Evolutionary conservation across 2,888 invertebrate species (phyloP).

Genomic region (Amphipoea oculea): DNA sequence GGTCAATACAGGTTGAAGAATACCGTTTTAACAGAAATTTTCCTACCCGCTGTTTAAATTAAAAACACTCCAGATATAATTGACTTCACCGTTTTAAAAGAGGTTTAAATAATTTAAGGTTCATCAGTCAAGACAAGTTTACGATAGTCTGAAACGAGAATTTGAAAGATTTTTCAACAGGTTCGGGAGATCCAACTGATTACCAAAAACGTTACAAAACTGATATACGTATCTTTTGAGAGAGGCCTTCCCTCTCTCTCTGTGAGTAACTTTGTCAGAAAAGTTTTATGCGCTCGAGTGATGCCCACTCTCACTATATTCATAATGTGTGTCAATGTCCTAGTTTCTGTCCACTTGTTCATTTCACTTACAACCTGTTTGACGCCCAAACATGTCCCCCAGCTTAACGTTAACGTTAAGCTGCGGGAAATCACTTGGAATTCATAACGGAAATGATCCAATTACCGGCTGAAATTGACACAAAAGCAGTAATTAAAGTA

Average conservation of each 20-base stretch:
- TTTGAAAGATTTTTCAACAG: neutral
- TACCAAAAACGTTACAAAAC: neutral
- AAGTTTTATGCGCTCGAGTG: constrained; percentile 43
- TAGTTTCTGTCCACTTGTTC: constrained; percentile 78
- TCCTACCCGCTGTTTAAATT: constrained; percentile 21
- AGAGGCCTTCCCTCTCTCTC: no score
- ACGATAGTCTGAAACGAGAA: neutral
- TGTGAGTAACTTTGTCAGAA: constrained; percentile 20
- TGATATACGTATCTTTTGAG: neutral
- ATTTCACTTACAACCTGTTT: constrained; percentile 83
- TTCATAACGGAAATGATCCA: no score
- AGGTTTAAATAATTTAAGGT: constrained; percentile 8
- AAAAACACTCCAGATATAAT: constrained; percentile 23
- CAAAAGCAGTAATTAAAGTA: no score
- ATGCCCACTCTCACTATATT: constrained; percentile 64
- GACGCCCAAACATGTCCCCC: constrained; percentile 73
- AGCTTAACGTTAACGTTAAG: constrained; percentile 69
- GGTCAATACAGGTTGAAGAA: constrained; percentile 46
- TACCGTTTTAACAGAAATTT: constrained; percentile 30
- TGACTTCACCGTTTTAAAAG: constrained; percentile 11
- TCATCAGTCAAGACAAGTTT: constrained; percentile 11
- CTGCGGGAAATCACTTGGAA: no score
- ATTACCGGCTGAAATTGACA: no score
- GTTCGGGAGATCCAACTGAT: neutral
- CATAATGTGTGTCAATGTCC: constrained; percentile 76